phyloP scores from a whole-genome alignment of 2,888 invertebrate species.

The Andrena marginata region DNA sequence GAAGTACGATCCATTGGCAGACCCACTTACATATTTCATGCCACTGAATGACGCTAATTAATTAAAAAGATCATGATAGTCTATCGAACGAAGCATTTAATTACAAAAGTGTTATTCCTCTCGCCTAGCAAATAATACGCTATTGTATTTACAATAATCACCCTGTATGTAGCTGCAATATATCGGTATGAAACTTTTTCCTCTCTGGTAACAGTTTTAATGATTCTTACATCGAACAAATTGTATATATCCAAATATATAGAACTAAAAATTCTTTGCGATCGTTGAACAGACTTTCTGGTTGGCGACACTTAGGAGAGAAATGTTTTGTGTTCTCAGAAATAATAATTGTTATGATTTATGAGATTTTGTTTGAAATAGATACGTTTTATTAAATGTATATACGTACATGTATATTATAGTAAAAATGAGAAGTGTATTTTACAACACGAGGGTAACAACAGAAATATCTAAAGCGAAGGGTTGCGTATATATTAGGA shows the following conservation, averaged over 20 bases:
- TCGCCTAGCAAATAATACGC: conserved; percentile 3
- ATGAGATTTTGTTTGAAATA: conserved; percentile 16
- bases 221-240: conserved; percentile 28
- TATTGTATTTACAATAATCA: conserved; percentile 28
- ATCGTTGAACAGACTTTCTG: conserved; percentile 9
- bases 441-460: conserved; percentile 40
- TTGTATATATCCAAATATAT: conserved; percentile 21
- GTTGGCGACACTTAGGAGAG: background rate
- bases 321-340: conserved; percentile 17
- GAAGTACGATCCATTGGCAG: conserved; percentile 1
- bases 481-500: conserved; percentile 49
- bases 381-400: conserved; percentile 31
- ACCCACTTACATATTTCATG: background rate
- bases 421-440: conserved; percentile 41
- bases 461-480: conserved; percentile 25
- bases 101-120: conserved; percentile 16
- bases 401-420: conserved; percentile 28
- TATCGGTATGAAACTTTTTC: conserved; percentile 16
- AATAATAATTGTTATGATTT: conserved; percentile 17
- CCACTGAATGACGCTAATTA: conserved; percentile 1
- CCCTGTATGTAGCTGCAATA: conserved; percentile 29
- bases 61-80: conserved; percentile 24
- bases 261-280: conserved; percentile 16
- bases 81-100: background rate
- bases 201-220: background rate